Conservation (phyloP, 2,797 vertebrate genomes). For the Neosalanx taihuensis region DNA sequence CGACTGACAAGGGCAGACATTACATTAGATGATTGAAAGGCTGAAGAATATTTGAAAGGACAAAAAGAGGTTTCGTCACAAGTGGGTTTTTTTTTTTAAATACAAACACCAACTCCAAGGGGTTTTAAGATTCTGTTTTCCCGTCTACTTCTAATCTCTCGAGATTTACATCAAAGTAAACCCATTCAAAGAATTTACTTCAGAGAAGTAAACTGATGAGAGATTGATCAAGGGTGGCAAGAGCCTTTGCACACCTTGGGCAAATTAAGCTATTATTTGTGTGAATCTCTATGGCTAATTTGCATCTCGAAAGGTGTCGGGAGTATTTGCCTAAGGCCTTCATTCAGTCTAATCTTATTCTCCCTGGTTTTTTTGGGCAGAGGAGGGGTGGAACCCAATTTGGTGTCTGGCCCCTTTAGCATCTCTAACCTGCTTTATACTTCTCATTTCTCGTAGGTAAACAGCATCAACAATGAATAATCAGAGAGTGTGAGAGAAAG, state of each 20-base stretch:
- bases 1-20: too few species aligned
- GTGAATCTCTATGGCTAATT: conserved; percentile 66
- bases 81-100: neutral
- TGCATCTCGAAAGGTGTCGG: conserved; percentile 62
- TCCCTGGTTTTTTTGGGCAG: conserved; percentile 48
- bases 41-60: neutral
- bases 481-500: conserved; percentile 63
- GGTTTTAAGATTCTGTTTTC: too few species aligned
- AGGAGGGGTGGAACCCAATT: conserved; percentile 66
- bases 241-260: conserved; percentile 53
- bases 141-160: too few species aligned
- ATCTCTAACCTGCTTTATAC: conserved; percentile 78
- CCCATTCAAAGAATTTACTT: conserved; percentile 17
- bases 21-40: neutral
- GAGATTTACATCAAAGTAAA: neutral
- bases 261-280: conserved; percentile 70
- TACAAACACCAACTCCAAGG: too few species aligned
- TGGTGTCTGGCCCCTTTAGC: conserved; percentile 69
- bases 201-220: conserved; percentile 49
- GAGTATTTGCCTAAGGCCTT: conserved; percentile 62
- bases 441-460: conserved; percentile 74
- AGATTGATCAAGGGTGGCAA: conserved; percentile 60
- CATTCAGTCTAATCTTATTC: conserved; percentile 73
- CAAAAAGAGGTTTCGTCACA: neutral
- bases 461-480: conserved; percentile 77